Conservation (phyloP, 2,797 vertebrate genomes). For the Ctenopoma multispine region DNA sequence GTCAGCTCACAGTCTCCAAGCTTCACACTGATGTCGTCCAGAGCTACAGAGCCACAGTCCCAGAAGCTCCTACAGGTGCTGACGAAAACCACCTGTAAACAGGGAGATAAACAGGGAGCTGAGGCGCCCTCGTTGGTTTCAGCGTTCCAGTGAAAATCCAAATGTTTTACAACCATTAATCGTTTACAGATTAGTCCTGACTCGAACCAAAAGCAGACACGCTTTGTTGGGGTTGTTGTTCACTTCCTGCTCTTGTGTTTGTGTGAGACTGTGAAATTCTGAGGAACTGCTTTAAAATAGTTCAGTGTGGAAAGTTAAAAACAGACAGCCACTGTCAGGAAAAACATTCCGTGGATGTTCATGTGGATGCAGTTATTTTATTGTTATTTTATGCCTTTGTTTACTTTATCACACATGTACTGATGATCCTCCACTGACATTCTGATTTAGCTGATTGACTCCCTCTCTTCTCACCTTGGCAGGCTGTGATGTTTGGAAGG, state of each 20-base stretch:
- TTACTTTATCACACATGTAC: not conserved
- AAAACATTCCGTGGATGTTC: slow-evolving; percentile 13
- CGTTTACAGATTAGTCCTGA: not conserved
- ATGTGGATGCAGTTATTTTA: no score
- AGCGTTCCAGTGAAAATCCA: not conserved
- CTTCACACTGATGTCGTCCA: slow-evolving; percentile 91
- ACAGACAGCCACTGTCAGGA: slow-evolving; percentile 5
- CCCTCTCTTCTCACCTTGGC: slow-evolving; percentile 85
- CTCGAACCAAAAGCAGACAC: not conserved
- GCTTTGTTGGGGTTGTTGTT: slow-evolving; percentile 1
- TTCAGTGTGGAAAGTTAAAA: slow-evolving; percentile 1
- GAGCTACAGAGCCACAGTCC: slow-evolving; percentile 93
- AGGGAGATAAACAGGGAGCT: not conserved
- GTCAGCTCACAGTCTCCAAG: slow-evolving; percentile 89
- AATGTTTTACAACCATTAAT: not conserved
- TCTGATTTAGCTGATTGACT: not conserved
- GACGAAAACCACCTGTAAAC: slow-evolving; percentile 89
- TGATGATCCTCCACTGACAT: not conserved
- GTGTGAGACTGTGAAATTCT: not conserved
- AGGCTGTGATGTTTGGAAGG: slow-evolving; percentile 89
- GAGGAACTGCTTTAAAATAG: not conserved
- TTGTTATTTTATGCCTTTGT: no score
- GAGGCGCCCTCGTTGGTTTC: not conserved
- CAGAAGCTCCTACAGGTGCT: slow-evolving; percentile 93
- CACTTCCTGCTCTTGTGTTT: slow-evolving; percentile 1